Conservation (phyloP, 2,888 invertebrate species). For the Cephus rjabovi region DNA sequence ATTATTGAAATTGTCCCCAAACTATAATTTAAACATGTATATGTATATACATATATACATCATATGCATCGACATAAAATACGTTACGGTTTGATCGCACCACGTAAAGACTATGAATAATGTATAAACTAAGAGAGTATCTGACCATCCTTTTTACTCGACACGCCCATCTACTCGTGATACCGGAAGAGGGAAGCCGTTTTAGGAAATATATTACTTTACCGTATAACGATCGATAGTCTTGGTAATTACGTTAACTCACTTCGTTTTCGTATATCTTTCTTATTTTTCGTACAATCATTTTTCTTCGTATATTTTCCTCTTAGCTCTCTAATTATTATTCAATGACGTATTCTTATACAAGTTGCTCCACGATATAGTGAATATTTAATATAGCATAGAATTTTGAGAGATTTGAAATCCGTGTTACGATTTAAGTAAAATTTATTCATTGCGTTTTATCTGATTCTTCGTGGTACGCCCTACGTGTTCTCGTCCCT, state of each 20-base stretch:
- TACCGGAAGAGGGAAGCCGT: conserved; percentile 40
- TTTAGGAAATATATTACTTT: conserved; percentile 6
- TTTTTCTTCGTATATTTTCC: background rate
- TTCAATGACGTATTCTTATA: background rate
- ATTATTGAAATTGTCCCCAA: too few species aligned
- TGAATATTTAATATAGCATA: background rate
- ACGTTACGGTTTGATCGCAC: background rate
- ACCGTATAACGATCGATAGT: background rate
- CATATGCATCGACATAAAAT: background rate
- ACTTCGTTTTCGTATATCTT: background rate
- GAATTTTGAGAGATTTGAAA: background rate
- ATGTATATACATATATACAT: too few species aligned
- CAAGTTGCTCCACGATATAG: background rate
- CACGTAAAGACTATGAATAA: background rate
- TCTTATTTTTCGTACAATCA: background rate
- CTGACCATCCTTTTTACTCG: background rate
- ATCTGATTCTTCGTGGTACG: background rate
- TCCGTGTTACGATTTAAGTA: background rate
- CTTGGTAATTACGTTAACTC: background rate
- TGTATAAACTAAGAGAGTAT: background rate
- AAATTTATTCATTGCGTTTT: background rate
- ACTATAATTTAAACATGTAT: too few species aligned
- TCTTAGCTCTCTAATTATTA: background rate
- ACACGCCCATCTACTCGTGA: background rate
- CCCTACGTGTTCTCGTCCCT: background rate